Percentiles rank a stretch among this genome's conserved stretches.
Evolutionary conservation across 2,888 invertebrate genomes (phyloP).

Genomic region (Synanthedon vespiformis): DNA sequence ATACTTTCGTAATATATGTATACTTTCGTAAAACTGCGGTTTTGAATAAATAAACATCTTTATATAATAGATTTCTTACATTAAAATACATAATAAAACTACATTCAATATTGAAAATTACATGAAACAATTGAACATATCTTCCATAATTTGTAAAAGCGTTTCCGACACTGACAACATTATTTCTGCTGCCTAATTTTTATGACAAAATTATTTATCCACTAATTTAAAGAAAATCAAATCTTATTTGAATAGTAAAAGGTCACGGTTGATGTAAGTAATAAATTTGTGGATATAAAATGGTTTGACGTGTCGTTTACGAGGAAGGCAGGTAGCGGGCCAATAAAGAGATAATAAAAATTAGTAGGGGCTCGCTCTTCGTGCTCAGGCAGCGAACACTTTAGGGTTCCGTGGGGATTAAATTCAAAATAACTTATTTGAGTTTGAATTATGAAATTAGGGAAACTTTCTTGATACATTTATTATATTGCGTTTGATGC

Average conservation of each 20-base stretch:
- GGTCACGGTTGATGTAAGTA: neutral
- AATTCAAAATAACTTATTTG: neutral
- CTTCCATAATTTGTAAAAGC: too few relatives aligned
- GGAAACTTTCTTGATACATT: too few relatives aligned
- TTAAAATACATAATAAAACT: too few relatives aligned
- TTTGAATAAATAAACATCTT: too few relatives aligned
- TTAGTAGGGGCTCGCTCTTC: constrained; percentile 14
- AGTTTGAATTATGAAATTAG: too few relatives aligned
- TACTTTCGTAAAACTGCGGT: too few relatives aligned
- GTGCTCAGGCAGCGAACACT: constrained; percentile 1
- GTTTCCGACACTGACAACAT: neutral
- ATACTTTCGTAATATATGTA: too few relatives aligned
- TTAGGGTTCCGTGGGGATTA: neutral
- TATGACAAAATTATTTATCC: neutral
- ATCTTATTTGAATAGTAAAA: neutral
- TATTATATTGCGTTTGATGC: too few relatives aligned
- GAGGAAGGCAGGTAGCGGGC: constrained; percentile 27
- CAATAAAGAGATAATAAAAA: constrained; percentile 17
- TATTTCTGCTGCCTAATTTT: neutral
- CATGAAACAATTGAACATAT: too few relatives aligned
- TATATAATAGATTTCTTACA: too few relatives aligned
- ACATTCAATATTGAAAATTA: too few relatives aligned
- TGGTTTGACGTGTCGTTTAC: constrained; percentile 5
- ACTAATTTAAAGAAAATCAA: neutral
- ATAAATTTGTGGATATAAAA: neutral